These are phyloP conservation scores for Pherbina coryleti DNA, from an alignment of 2,888 invertebrate genomes.

Conservation along the genomic window DNA sequence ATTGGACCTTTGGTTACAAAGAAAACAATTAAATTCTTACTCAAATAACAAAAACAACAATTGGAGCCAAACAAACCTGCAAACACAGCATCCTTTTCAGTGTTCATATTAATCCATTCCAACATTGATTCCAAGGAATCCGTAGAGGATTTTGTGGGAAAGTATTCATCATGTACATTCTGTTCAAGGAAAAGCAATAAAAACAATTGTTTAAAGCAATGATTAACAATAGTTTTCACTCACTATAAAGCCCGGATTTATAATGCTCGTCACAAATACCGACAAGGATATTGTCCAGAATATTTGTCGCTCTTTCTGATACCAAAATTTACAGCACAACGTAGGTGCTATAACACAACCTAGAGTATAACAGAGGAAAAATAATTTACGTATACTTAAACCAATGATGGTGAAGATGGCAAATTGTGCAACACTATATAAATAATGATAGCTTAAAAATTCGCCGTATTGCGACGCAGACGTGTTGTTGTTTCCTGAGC, in stretches of 20 bases:
- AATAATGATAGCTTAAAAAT: constrained; percentile 63
- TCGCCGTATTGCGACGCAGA: constrained; percentile 41
- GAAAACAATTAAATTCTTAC: background rate
- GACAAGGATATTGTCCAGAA: constrained; percentile 69
- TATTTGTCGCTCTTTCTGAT: constrained; percentile 68
- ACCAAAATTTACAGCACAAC: constrained; percentile 74
- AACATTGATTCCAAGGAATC: constrained; percentile 81
- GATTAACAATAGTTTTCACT: constrained; percentile 24
- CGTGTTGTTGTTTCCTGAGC: constrained; percentile 39
- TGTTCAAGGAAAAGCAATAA: constrained; percentile 41
- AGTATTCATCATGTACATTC: constrained; percentile 67
- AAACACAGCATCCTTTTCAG: constrained; percentile 78
- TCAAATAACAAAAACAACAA: background rate
- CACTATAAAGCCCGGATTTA: constrained; percentile 66
- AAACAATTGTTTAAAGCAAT: background rate
- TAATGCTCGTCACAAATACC: constrained; percentile 70
- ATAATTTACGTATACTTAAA: constrained; percentile 64
- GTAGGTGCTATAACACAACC: constrained; percentile 77
- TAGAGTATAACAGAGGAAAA: constrained; percentile 67
- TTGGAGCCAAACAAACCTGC: constrained; percentile 69
- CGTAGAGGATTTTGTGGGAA: constrained; percentile 74
- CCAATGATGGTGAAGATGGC: constrained; percentile 73
- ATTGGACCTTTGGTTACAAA: constrained; percentile 75
- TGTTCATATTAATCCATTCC: constrained; percentile 79
- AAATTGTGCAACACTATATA: constrained; percentile 81